Percentiles rank a stretch among this genome's conserved stretches.
Conservation (phyloP, 2,113 vertebrate genomes). For the Tiliqua scincoides region DNA sequence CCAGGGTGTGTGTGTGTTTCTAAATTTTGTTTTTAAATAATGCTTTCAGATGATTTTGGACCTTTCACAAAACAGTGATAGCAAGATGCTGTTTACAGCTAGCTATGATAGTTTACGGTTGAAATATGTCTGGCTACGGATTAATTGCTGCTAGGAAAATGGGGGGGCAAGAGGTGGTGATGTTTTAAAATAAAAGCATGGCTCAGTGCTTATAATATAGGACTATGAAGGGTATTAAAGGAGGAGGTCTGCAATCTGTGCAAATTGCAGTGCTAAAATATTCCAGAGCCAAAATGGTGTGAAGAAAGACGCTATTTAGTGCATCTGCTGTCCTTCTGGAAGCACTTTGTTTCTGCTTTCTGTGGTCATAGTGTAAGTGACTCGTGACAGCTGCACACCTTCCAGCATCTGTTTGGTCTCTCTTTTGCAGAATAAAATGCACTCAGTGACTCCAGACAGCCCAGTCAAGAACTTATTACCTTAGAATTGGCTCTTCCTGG, state of each 20-base stretch:
- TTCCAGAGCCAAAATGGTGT: slow-evolving; percentile 45
- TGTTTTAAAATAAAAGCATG: slow-evolving; percentile 49
- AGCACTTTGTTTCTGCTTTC: slow-evolving; percentile 57
- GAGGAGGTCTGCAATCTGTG: slow-evolving; percentile 28
- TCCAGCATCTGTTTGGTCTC: not conserved
- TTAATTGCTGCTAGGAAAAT: slow-evolving; percentile 53
- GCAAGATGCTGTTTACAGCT: slow-evolving; percentile 9
- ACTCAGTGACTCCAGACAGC: not conserved
- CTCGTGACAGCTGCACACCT: slow-evolving; percentile 56
- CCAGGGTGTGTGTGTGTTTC: too few relatives aligned
- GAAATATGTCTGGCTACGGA: slow-evolving; percentile 48
- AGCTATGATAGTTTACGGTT: not conserved
- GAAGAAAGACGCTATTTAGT: slow-evolving; percentile 56
- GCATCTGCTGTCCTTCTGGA: slow-evolving; percentile 59
- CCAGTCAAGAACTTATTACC: not conserved
- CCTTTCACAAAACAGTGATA: slow-evolving; percentile 12
- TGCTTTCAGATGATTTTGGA: slow-evolving; percentile 6
- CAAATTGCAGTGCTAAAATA: slow-evolving; percentile 59
- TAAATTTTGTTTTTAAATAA: too few relatives aligned
- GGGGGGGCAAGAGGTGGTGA: slow-evolving; percentile 47
- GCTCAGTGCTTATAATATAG: slow-evolving; percentile 58
- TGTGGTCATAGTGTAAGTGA: slow-evolving; percentile 38
- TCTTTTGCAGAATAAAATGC: not conserved
- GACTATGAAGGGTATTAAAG: slow-evolving; percentile 33
- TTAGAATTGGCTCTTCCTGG: not conserved